Percentiles rank a stretch among this genome's conserved stretches.
Conservation (phyloP, 2,888 invertebrate species). For the Rutpela maculata region DNA sequence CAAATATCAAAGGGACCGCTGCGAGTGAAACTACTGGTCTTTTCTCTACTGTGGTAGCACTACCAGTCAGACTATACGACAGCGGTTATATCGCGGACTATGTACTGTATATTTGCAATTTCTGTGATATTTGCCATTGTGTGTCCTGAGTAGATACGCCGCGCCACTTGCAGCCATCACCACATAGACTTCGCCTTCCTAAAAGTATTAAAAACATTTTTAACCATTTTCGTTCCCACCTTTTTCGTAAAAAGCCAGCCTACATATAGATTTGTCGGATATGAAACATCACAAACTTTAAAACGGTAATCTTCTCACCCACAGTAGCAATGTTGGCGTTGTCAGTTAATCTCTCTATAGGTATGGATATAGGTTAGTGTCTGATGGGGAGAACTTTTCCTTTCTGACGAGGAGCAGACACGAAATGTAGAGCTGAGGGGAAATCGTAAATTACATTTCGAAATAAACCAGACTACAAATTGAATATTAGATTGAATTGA, state of each 20-base stretch:
- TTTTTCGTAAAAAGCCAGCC: background rate
- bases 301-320: background rate
- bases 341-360: slow-evolving; percentile 13
- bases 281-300: background rate
- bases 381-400: background rate
- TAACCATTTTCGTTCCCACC: background rate
- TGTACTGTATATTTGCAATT: no score
- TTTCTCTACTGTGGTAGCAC: no score
- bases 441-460: slow-evolving; percentile 25
- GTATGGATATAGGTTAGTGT: slow-evolving; percentile 23
- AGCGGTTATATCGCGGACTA: no score
- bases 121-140: no score
- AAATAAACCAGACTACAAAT: slow-evolving; percentile 22
- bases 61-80: no score
- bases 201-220: background rate
- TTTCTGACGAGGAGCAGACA: background rate
- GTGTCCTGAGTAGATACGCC: no score
- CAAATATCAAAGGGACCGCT: no score
- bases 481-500: slow-evolving; percentile 25
- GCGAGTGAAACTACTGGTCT: no score
- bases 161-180: no score
- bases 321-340: background rate
- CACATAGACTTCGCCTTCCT: no score
- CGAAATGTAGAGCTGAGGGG: slow-evolving; percentile 8
- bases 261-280: background rate